phyloP scores from a whole-genome alignment of 2,797 vertebrate species.

The Myotis planiceps region DNA sequence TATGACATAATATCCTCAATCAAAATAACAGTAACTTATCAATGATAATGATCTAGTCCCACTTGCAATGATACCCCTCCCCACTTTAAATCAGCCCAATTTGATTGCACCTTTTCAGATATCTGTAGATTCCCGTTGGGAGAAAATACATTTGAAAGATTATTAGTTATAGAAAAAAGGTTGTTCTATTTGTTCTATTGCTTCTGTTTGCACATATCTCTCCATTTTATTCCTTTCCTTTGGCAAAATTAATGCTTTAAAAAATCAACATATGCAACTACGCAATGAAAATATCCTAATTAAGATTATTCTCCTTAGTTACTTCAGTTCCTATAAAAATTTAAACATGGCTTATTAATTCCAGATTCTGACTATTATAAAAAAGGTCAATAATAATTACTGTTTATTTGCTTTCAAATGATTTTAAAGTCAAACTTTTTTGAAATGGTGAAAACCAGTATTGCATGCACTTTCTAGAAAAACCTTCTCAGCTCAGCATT shows the following conservation, averaged over 20 bases:
- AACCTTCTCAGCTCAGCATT: constrained; percentile 44
- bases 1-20: constrained; percentile 17
- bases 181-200: constrained; percentile 49
- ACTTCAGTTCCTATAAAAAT: constrained; percentile 70
- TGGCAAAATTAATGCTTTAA: constrained; percentile 66
- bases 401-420: constrained; percentile 77
- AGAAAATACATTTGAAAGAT: constrained; percentile 38
- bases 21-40: constrained; percentile 72
- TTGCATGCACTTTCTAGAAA: constrained; percentile 57
- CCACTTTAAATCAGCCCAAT: constrained; percentile 76
- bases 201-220: not conserved
- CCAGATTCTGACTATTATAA: constrained; percentile 60
- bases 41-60: constrained; percentile 81
- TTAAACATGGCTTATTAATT: constrained; percentile 75
- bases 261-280: constrained; percentile 60
- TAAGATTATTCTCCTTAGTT: constrained; percentile 69
- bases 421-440: constrained; percentile 67
- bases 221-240: constrained; percentile 41
- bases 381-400: constrained; percentile 81
- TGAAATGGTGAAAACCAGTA: constrained; percentile 68
- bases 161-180: not conserved
- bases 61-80: constrained; percentile 77
- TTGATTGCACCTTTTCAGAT: constrained; percentile 71
- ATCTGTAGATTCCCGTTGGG: constrained; percentile 71
- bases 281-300: constrained; percentile 72